Evolutionary conservation across 2,797 vertebrate species (phyloP).

Genomic region (Petrocephalus sullivani): DNA sequence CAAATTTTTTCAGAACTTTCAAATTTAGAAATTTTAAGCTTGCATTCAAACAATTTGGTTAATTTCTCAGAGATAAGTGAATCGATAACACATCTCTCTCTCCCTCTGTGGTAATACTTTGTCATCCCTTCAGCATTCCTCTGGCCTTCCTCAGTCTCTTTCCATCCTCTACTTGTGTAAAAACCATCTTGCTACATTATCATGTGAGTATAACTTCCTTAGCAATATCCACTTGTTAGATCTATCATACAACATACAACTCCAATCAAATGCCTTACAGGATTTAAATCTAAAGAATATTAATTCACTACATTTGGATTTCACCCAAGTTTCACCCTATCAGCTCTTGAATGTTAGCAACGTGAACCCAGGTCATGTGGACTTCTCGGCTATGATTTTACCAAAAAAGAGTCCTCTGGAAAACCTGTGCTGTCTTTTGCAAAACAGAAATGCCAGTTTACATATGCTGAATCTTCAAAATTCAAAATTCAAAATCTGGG

Average conservation of each 20-base stretch:
- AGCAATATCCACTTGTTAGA: conserved; percentile 47
- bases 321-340: conserved; percentile 47
- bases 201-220: conserved; percentile 47
- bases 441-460: conserved; percentile 5
- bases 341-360: conserved; percentile 53
- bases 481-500: conserved; percentile 45
- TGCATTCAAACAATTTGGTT: conserved; percentile 49
- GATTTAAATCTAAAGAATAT: conserved; percentile 48
- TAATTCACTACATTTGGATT: conserved; percentile 45
- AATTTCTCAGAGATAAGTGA: conserved; percentile 52
- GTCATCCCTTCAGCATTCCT: conserved; percentile 49
- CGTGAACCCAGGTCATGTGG: conserved; percentile 39
- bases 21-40: conserved; percentile 44
- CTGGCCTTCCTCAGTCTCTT: conserved; percentile 52
- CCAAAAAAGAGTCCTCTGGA: conserved; percentile 21
- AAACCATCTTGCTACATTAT: conserved; percentile 54
- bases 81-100: conserved; percentile 52
- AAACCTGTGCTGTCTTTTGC: conserved; percentile 49
- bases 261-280: conserved; percentile 47
- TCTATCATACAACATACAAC: conserved; percentile 53
- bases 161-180: conserved; percentile 40
- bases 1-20: conserved; percentile 51
- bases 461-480: conserved; percentile 32
- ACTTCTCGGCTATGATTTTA: conserved; percentile 58
- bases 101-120: conserved; percentile 58